Base-by-base conservation (phyloP, 35 echinoderm and acorn worm species). In the Patiria miniata region DNA sequence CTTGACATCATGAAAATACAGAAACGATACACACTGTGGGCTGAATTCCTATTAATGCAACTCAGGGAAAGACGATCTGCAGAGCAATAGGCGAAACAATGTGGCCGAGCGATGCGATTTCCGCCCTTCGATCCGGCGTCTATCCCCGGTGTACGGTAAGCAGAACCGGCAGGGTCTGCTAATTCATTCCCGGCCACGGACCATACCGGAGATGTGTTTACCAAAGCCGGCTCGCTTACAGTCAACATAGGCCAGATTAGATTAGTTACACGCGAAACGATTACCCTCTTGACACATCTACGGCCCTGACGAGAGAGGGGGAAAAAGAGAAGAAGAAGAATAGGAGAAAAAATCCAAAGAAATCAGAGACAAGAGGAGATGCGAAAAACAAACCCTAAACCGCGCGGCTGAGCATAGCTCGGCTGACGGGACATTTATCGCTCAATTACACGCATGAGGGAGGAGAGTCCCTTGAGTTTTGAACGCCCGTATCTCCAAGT, bases 241-340 rank as follows among this genome's bases (percentile, higher is more conserved):
- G 26, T 73, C 65, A 73, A 73, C 34, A 73, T 23, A 73, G 65
- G 26, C 26, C 65, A 14, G 65, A 73, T 73, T 73, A 26, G 65
- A 73, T 73, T 73, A 73, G 65, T 73, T 73, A 73, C 65, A 73
- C 65, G n/a, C 65, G 34, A 73, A 73, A 73, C 65, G 65, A 73
- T 73, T 73, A 73, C 21, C 65, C 65, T 73, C 26, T 34, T 73
- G 65, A 73, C 65, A 73, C 65, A 34, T 34, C 42, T 47, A 47
- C 42, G 42, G 42, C 42, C 42, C 42, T 47, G 42, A 6, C 42
- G 42, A 47, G 42, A 47, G 42, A 47, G 42, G 12, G 12, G 42
- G 42, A 47, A 47, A 47, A 47, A 47, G 42, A 47, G 42, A 12
- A 47, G n/a, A n/a, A n/a, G n/a, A n/a, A n/a, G n/a, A n/a, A n/a